phyloP scores from a whole-genome alignment of 2,113 vertebrate species.

The Rhabdornis inornatus region DNA sequence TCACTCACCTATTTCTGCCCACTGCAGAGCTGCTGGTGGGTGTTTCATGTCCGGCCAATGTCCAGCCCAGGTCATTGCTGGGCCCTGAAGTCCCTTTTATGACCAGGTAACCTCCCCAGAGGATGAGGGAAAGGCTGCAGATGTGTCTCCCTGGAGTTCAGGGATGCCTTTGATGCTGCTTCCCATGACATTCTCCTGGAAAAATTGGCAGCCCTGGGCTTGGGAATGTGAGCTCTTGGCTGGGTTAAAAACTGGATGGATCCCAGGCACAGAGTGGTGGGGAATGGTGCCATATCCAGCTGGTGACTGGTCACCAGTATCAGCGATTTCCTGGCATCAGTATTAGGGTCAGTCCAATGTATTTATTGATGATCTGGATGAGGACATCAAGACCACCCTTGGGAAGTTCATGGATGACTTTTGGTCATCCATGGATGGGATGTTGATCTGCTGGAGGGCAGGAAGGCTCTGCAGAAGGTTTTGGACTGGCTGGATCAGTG shows the following conservation, averaged over 20 bases:
- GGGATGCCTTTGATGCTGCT: neutral
- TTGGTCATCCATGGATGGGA: neutral
- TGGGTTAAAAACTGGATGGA: neutral
- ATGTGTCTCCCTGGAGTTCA: too few relatives aligned
- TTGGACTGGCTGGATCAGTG: neutral
- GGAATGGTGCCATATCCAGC: neutral
- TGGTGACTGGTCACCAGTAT: neutral
- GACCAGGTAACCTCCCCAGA: neutral
- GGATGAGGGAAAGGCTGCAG: neutral
- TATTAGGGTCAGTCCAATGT: rapidly evolving
- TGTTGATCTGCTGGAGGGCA: neutral
- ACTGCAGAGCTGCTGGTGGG: neutral
- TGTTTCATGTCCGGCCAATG: neutral
- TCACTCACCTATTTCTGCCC: neutral
- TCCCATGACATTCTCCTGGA: rapidly evolving
- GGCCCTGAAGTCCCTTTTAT: neutral
- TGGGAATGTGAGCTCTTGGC: neutral
- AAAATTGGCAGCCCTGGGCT: neutral
- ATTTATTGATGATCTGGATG: neutral
- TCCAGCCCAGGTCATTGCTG: neutral
- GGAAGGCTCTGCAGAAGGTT: neutral
- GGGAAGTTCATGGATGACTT: neutral
- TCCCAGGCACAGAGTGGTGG: neutral
- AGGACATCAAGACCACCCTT: too few relatives aligned
- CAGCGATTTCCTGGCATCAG: too few relatives aligned